phyloP scores from a whole-genome alignment of 2,888 invertebrate species.

The Leptopilina drosophilae region DNA sequence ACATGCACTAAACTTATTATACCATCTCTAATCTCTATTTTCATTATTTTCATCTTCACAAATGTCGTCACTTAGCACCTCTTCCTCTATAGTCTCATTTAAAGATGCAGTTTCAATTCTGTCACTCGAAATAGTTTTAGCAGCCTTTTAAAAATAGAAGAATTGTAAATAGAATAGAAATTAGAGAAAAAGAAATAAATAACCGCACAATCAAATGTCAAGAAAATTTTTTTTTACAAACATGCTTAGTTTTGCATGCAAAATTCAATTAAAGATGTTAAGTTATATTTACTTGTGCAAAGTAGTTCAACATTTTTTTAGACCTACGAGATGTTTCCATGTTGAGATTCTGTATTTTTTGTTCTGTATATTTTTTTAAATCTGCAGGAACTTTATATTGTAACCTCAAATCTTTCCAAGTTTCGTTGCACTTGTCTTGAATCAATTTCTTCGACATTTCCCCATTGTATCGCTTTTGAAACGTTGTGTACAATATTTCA shows the following conservation, averaged over 20 bases:
- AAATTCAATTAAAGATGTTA: no score
- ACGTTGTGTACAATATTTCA: not conserved
- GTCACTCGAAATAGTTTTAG: slow-evolving; percentile 2
- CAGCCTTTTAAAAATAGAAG: not conserved
- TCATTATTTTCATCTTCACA: not conserved
- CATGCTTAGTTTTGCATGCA: no score
- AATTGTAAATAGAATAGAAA: not conserved
- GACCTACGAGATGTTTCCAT: not conserved
- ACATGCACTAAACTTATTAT: not conserved
- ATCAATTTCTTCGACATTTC: not conserved
- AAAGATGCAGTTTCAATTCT: not conserved
- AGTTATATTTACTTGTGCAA: no score
- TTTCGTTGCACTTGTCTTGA: not conserved
- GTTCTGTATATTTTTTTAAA: slow-evolving; percentile 6
- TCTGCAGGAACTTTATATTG: not conserved
- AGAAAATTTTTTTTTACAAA: not conserved
- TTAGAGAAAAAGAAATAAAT: not conserved
- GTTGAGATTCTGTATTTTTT: not conserved
- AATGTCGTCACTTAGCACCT: not conserved
- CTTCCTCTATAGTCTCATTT: not conserved
- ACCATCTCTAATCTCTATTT: slow-evolving; percentile 2
- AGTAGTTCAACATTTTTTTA: not conserved
- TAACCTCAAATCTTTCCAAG: not conserved
- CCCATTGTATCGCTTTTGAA: slow-evolving; percentile 8
- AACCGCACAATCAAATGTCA: not conserved